phyloP scores from a whole-genome alignment of 2,888 invertebrate genomes.

The Automeris io region DNA sequence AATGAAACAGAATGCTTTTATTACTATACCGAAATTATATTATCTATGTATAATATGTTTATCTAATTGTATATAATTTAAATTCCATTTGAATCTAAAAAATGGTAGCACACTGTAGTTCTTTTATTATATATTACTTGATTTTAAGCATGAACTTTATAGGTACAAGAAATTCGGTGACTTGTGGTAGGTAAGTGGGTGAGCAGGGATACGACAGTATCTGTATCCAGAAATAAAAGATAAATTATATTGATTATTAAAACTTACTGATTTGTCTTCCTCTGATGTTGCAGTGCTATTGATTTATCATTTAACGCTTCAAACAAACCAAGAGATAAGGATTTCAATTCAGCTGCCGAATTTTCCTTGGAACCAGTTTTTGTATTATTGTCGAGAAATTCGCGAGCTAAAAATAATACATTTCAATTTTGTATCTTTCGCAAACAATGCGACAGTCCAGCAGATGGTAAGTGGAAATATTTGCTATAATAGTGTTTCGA shows the following conservation, averaged over 20 bases:
- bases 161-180: too few species aligned
- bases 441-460: too few species aligned
- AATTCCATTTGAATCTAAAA: too few species aligned
- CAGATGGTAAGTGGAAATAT: not conserved
- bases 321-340: conserved; percentile 85
- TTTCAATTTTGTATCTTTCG: too few species aligned
- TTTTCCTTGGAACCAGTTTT: conserved; percentile 48
- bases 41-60: not conserved
- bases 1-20: conserved; percentile 13
- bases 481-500: not conserved
- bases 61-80: too few species aligned
- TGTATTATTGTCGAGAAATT: conserved; percentile 81
- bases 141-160: too few species aligned
- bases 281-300: conserved; percentile 88
- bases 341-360: conserved; percentile 85
- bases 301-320: conserved; percentile 92
- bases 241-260: not conserved
- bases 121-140: too few species aligned
- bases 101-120: too few species aligned
- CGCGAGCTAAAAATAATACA: conserved; percentile 81
- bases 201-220: too few species aligned
- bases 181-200: too few species aligned
- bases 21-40: not conserved
- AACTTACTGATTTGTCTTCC: conserved; percentile 89
- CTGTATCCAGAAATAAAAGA: not conserved